Base-by-base conservation (phyloP, 2,113 vertebrate species). In the Anguilla rostrata region DNA sequence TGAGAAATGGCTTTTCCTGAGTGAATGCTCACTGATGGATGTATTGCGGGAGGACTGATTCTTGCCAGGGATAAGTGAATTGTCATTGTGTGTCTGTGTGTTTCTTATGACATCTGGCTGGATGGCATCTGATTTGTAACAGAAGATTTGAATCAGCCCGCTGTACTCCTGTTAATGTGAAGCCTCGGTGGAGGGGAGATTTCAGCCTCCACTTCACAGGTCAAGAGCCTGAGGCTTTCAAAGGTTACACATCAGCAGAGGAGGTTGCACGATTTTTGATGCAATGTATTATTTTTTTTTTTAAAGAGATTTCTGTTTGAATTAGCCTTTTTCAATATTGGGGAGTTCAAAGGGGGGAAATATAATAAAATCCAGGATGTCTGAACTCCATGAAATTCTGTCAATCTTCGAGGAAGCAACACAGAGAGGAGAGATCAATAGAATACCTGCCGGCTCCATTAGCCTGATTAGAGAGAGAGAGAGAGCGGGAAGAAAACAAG, bases 1-100 rank as follows among this genome's bases (percentile, higher is more conserved):
- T 96, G 96, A 97, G 97, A 98, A 97, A 98, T 97, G 95, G 96
- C 97, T 97, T 97, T 97, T 95, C 96, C 94, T 94, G 95, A 95
- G 95, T 93, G 96, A 97, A 95, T 96, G 96, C 96, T 96, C 96
- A 96, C 95, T 99, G 97, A 98, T 97, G 97, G 97, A 97, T 97
- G 97, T 97, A 99, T 98, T 98, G 97, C 98, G 96, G 96, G 95
- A 98, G 96, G 98, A 98, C 96, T 97, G 98, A 98, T 98, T 97
- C 96, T 96, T 97, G 95, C 96, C 94, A 95, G 95, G 96, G 96
- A 97, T 97, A 97, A 98, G 97, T 97, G 97, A 98, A 97, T 97
- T 98, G 97, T 98, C 97, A 98, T 98, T 97, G 96, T 96, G 95
- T 96, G 96, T 97, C 97, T 97, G 95, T 34, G 34, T 34, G 34